Evolutionary conservation across 2,113 vertebrate species (phyloP).

Genomic region (Pleuronectes platessa): DNA sequence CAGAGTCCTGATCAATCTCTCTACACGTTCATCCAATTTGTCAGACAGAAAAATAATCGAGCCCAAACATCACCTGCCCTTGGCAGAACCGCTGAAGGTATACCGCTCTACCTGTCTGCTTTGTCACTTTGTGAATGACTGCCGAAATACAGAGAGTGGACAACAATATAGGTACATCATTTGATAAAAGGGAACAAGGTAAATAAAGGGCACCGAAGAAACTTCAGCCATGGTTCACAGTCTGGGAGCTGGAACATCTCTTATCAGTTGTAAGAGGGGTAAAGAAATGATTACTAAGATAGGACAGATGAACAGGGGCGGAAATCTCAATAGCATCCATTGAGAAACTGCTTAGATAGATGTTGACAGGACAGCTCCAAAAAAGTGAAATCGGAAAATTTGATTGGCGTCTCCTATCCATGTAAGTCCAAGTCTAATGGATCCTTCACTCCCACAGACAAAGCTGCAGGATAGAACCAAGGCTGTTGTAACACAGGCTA

Average conservation of each 20-base stretch:
- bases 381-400: too few species aligned
- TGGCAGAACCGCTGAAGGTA: not conserved
- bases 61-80: slow-evolving; percentile 17
- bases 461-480: too few species aligned
- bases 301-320: not conserved
- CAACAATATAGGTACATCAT: not conserved
- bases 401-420: too few species aligned
- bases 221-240: too few species aligned
- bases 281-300: not conserved
- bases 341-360: too few species aligned
- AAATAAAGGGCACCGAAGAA: too few species aligned
- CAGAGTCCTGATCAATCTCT: slow-evolving; percentile 31
- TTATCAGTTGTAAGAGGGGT: not conserved
- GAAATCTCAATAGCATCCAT: not conserved
- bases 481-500: too few species aligned
- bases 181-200: not conserved
- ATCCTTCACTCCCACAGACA: too few species aligned
- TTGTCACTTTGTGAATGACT: slow-evolving; percentile 1
- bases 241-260: too few species aligned
- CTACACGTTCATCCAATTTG: slow-evolving; percentile 1
- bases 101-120: not conserved
- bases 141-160: not conserved
- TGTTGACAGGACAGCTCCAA: too few species aligned
- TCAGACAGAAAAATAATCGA: slow-evolving; percentile 35
- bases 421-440: too few species aligned